A percentile compares a stretch with the other conserved stretches of the same genome.
Conservation (phyloP, 2,113 vertebrate genomes). For the Semnornis frantzii region DNA sequence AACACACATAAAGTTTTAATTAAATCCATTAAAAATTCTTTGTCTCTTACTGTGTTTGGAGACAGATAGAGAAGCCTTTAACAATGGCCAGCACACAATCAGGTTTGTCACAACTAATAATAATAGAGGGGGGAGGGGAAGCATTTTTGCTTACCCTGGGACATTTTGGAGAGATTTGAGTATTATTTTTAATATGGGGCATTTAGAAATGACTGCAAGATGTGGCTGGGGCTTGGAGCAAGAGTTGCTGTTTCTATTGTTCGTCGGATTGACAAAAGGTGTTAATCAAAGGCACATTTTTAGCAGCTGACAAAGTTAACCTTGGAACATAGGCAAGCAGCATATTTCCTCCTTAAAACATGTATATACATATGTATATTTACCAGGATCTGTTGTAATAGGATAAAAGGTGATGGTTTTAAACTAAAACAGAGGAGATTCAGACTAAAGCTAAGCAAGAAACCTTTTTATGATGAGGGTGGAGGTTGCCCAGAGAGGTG, state of each 20-base stretch:
- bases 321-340: slow-evolving; percentile 22
- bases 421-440: neutral
- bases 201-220: slow-evolving; percentile 82
- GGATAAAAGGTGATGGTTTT: neutral
- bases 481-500: neutral
- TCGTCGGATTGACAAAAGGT: slow-evolving; percentile 58
- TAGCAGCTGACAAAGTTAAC: slow-evolving; percentile 59
- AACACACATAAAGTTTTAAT: slow-evolving; percentile 80
- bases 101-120: slow-evolving; percentile 77
- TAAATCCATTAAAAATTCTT: slow-evolving; percentile 80
- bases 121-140: neutral
- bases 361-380: neutral
- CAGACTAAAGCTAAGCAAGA: neutral
- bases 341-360: neutral
- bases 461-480: neutral
- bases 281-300: slow-evolving; percentile 71
- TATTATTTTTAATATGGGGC: slow-evolving; percentile 73
- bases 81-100: slow-evolving; percentile 74
- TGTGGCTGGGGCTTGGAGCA: slow-evolving; percentile 71
- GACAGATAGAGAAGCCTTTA: slow-evolving; percentile 73
- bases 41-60: slow-evolving; percentile 74
- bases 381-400: neutral
- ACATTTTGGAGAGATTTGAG: slow-evolving; percentile 58
- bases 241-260: slow-evolving; percentile 51
- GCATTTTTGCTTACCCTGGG: slow-evolving; percentile 62